Evolutionary conservation across 2,888 invertebrate species (phyloP).

Genomic region (Hydropsyche betteni): DNA sequence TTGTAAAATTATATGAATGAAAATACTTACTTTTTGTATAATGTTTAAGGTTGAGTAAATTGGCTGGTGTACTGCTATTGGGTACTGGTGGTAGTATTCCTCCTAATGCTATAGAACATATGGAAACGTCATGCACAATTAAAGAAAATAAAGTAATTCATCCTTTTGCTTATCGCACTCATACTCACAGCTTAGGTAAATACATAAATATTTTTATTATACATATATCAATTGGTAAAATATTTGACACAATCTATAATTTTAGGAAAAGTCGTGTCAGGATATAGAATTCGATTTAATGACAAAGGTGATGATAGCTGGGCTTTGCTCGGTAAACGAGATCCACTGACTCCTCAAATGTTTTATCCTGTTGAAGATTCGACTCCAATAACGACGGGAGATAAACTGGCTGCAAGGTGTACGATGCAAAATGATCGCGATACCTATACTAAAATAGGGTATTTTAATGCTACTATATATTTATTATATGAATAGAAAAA

Average conservation of each 20-base stretch:
- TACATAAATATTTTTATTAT: not conserved
- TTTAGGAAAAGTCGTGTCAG: conserved; percentile 81
- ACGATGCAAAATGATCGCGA: conserved; percentile 84
- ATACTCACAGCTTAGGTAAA: conserved; percentile 87
- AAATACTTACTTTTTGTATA: not conserved
- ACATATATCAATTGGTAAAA: not conserved
- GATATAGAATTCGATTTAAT: conserved; percentile 76
- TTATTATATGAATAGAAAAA: not conserved
- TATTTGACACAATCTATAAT: conserved; percentile 34
- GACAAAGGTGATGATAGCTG: conserved; percentile 72
- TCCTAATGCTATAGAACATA: conserved; percentile 75
- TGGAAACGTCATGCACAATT: conserved; percentile 91
- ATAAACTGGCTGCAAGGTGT: conserved; percentile 87
- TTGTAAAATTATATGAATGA: not conserved
- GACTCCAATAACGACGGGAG: conserved; percentile 73
- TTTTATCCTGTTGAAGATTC: conserved; percentile 82
- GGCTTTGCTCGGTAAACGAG: conserved; percentile 84
- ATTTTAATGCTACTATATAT: conserved; percentile 54
- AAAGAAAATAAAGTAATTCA: conserved; percentile 83
- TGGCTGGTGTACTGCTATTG: conserved; percentile 90
- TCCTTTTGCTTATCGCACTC: conserved; percentile 95
- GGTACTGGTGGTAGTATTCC: conserved; percentile 87
- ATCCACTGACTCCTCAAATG: conserved; percentile 93
- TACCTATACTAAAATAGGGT: conserved; percentile 78
- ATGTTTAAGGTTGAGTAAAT: conserved; percentile 74